phyloP scores from a whole-genome alignment of 2,888 invertebrate genomes.

The Plebejus anna region DNA sequence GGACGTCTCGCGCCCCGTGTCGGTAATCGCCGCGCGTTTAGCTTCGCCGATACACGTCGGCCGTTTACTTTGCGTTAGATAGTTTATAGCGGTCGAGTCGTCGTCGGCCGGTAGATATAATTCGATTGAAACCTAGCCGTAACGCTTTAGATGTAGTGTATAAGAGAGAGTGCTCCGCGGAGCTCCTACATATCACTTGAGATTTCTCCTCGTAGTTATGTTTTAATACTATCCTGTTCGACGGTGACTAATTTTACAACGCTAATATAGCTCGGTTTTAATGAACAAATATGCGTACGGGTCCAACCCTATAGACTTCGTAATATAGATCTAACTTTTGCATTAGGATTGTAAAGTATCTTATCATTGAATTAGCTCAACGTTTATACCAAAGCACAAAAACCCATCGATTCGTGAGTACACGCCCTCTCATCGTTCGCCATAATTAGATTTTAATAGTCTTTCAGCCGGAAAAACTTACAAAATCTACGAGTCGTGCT shows the following conservation, averaged over 20 bases:
- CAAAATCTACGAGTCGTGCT: slow-evolving; percentile 64
- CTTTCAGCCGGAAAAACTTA: slow-evolving; percentile 76
- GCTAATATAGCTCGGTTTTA: slow-evolving; percentile 60
- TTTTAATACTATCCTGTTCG: slow-evolving; percentile 51
- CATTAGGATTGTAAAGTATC: slow-evolving; percentile 74
- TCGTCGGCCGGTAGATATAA: slow-evolving; percentile 62
- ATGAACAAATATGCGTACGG: slow-evolving; percentile 74
- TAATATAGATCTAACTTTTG: slow-evolving; percentile 74
- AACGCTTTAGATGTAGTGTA: slow-evolving; percentile 74
- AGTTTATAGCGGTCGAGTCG: slow-evolving; percentile 43
- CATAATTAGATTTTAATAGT: slow-evolving; percentile 74
- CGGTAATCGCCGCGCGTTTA: slow-evolving; percentile 42
- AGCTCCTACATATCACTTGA: slow-evolving; percentile 78
- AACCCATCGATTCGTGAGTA: slow-evolving; percentile 77
- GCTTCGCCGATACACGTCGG: slow-evolving; percentile 39
- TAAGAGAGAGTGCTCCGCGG: slow-evolving; percentile 73
- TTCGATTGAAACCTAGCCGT: slow-evolving; percentile 65
- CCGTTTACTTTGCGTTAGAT: slow-evolving; percentile 35
- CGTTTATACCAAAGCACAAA: slow-evolving; percentile 79
- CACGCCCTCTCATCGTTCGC: slow-evolving; percentile 62
- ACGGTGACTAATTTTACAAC: slow-evolving; percentile 61
- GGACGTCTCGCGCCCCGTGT: slow-evolving; percentile 35
- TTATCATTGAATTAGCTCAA: slow-evolving; percentile 76
- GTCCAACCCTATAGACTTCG: slow-evolving; percentile 77
- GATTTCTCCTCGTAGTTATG: slow-evolving; percentile 76